Evolutionary conservation across 1,140 invertebrate genomes (phyloP).

Genomic region (Anastrepha obliqua): DNA sequence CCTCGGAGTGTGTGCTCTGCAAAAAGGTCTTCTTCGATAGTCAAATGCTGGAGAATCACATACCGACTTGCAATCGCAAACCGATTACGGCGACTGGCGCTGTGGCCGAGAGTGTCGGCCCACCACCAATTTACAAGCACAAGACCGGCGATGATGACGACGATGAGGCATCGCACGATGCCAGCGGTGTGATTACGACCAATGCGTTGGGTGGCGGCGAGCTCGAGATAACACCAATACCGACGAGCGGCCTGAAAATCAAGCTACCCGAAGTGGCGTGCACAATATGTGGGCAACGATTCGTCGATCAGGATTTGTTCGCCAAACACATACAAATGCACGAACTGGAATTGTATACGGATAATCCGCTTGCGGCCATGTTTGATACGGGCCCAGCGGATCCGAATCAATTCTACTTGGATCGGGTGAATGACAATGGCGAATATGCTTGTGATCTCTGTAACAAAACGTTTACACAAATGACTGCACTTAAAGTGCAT

Average conservation of each 20-base stretch:
- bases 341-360: slow-evolving; percentile 71
- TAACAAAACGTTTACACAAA: slow-evolving; percentile 72
- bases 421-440: slow-evolving; percentile 72
- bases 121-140: slow-evolving; percentile 64
- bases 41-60: slow-evolving; percentile 72
- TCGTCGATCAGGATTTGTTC: slow-evolving; percentile 72
- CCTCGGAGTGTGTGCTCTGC: slow-evolving; percentile 70
- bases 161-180: slow-evolving; percentile 63
- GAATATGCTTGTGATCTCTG: slow-evolving; percentile 73
- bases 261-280: slow-evolving; percentile 71
- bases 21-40: slow-evolving; percentile 72
- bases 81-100: slow-evolving; percentile 68
- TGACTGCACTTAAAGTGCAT: slow-evolving; percentile 74
- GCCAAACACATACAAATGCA: slow-evolving; percentile 72
- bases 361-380: slow-evolving; percentile 72
- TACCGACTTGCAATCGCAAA: slow-evolving; percentile 71
- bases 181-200: slow-evolving; percentile 33
- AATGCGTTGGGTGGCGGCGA: slow-evolving; percentile 34
- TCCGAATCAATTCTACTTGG: slow-evolving; percentile 70
- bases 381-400: slow-evolving; percentile 72
- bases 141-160: slow-evolving; percentile 72
- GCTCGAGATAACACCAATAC: slow-evolving; percentile 52
- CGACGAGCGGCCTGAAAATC: slow-evolving; percentile 61
- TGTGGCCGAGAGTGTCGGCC: slow-evolving; percentile 51
- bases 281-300: slow-evolving; percentile 69